These are phyloP conservation scores for Agriotes lineatus DNA, from an alignment of 2,888 invertebrate species.

Conservation along the genomic window DNA sequence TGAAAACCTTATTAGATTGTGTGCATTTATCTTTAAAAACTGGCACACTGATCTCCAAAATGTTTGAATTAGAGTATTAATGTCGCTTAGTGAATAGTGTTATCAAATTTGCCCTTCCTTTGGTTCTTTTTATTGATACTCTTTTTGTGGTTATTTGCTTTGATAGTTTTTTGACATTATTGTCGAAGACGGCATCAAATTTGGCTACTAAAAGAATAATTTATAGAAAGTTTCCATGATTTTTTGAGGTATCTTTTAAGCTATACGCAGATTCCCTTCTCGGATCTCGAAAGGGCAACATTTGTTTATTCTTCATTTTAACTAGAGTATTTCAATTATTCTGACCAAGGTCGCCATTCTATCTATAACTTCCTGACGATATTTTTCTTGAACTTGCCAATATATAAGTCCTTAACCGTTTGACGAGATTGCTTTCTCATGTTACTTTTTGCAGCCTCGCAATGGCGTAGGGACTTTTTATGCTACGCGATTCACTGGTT, in stretches of 20 bases:
- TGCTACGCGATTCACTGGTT: too few species aligned
- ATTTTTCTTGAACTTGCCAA: not conserved
- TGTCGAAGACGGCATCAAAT: not conserved
- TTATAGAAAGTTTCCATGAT: not conserved
- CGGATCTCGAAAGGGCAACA: not conserved
- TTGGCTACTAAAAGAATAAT: not conserved
- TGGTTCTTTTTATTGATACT: not conserved
- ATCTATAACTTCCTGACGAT: not conserved
- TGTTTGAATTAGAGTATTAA: not conserved
- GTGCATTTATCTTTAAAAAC: too few species aligned
- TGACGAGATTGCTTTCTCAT: not conserved
- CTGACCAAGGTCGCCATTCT: not conserved
- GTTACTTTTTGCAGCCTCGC: not conserved
- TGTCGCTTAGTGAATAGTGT: not conserved
- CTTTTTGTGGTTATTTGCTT: not conserved
- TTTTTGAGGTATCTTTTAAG: not conserved
- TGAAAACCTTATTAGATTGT: not conserved
- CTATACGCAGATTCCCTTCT: not conserved
- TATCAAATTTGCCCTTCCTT: not conserved
- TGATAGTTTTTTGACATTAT: not conserved
- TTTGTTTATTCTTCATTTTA: not conserved
- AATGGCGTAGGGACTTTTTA: too few species aligned
- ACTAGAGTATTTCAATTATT: not conserved
- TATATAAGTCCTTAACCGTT: not conserved
- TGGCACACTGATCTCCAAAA: too few species aligned